These are phyloP conservation scores for Macrochelys suwanniensis DNA, from an alignment of 2,797 vertebrate species.

Conservation along the genomic window DNA sequence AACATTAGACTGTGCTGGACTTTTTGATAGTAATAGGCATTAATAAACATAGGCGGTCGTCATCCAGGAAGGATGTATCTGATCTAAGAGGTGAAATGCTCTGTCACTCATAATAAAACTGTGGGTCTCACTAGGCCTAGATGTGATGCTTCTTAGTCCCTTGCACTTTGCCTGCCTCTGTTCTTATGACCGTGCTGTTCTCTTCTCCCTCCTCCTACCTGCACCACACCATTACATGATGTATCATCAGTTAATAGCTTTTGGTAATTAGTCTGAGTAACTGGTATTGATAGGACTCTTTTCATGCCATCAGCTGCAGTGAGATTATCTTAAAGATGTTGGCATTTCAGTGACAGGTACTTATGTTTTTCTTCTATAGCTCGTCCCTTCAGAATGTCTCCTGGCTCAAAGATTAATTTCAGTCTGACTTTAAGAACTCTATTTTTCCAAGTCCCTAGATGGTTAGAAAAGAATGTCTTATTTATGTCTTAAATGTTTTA, in stretches of 20 bases:
- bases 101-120: not conserved
- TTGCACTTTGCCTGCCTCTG: not conserved
- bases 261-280: not conserved
- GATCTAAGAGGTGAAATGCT: not conserved
- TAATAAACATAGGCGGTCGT: not conserved
- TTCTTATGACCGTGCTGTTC: fast-evolving
- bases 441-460: not conserved
- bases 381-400: not conserved
- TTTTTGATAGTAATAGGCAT: not conserved
- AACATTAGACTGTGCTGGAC: not conserved
- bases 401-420: not conserved
- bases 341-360: not conserved
- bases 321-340: not conserved
- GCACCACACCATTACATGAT: not conserved
- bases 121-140: not conserved
- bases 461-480: not conserved
- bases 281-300: not conserved
- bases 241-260: not conserved
- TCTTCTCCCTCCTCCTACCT: not conserved
- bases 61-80: not conserved
- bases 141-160: not conserved
- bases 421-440: not conserved
- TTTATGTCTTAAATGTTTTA: not conserved
- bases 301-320: not conserved
- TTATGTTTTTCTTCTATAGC: not conserved